A percentile compares a stretch with the other conserved stretches of the same genome.
Conservation (phyloP, 2,888 invertebrate genomes). For the Endotricha flammealis region DNA sequence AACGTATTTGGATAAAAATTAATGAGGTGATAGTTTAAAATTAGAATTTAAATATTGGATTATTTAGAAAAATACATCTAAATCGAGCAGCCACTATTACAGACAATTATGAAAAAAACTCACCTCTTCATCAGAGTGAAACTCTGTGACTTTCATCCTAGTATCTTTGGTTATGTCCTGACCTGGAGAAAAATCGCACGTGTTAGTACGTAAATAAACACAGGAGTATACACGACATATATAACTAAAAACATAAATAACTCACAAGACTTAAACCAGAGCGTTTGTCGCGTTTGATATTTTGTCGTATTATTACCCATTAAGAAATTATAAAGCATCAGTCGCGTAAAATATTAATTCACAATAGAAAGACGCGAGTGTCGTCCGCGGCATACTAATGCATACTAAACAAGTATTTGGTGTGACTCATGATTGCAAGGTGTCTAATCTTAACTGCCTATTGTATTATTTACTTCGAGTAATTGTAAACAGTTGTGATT, state of each 20-base stretch:
- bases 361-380: constrained; percentile 41
- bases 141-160: constrained; percentile 68
- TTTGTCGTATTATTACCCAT: constrained; percentile 63
- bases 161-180: constrained; percentile 74
- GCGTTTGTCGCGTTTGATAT: constrained; percentile 40
- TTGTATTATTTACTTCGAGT: constrained; percentile 11
- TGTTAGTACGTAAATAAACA: constrained; percentile 47
- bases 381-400: constrained; percentile 51
- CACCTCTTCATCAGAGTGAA: constrained; percentile 71
- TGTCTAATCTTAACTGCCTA: constrained; percentile 53
- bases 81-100: too few relatives aligned
- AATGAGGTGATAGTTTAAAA: too few relatives aligned
- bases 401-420: constrained; percentile 51
- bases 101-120: constrained; percentile 15
- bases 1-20: too few relatives aligned
- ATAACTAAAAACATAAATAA: constrained; percentile 41
- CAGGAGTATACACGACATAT: constrained; percentile 27
- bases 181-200: constrained; percentile 57
- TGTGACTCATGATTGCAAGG: constrained; percentile 57
- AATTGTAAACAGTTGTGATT: constrained; percentile 26
- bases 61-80: too few relatives aligned
- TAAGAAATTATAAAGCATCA: constrained; percentile 49
- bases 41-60: too few relatives aligned
- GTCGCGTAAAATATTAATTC: constrained; percentile 28
- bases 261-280: constrained; percentile 62